Base-by-base conservation (phyloP, 2,888 invertebrate genomes). In the Caradrina clavipalpis region DNA sequence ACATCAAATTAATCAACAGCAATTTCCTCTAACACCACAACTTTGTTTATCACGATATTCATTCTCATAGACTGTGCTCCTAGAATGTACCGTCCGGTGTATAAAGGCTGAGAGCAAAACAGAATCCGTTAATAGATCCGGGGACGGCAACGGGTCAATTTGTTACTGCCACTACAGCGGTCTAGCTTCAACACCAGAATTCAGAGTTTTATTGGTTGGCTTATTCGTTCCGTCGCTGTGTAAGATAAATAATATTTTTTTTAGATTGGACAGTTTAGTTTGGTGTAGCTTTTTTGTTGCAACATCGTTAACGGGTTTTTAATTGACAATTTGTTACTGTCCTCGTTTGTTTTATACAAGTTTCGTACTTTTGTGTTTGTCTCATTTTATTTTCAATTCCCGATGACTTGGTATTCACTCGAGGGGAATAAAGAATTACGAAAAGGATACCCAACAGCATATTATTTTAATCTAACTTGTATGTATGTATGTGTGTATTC, bases 141-240 rank as follows among this genome's bases (percentile, higher is more conserved):
- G 35, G 49, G 58, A 68, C 42, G 57, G 53, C 64, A 67, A 78
- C 62, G 72, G 59, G 54, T 81, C 82, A 76, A 82, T 82, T 82
- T 79, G 82, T 81, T 62, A 79, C 82, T 79, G 73, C 65, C 82
- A 79, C 65, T 60, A 66, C 69, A 49, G 65, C 60, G 60, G 62
- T 66, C 60, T 50, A 73, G 54, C 68, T 73, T 81, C 62, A 73
- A 70, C 69, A 76, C 69, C 80, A 70, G 80, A 69, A 68, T 79
- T 79, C 69, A 69, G 55, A 63, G 71, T 68, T 78, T 62, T 68
- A 71, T 72, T 69, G 65, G 61, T 26, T 65, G 42, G 61, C 61
- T 58, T 60, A 72, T 65, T 39, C 39, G 62, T 73, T 62, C 61
- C 68, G 31, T 65, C 26, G 22, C 42, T 50, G 31, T 49, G 60